A percentile compares a stretch with the other conserved stretches of the same genome.
Evolutionary conservation across 2,113 vertebrate species (phyloP).

Genomic region (Cervus canadensis): DNA sequence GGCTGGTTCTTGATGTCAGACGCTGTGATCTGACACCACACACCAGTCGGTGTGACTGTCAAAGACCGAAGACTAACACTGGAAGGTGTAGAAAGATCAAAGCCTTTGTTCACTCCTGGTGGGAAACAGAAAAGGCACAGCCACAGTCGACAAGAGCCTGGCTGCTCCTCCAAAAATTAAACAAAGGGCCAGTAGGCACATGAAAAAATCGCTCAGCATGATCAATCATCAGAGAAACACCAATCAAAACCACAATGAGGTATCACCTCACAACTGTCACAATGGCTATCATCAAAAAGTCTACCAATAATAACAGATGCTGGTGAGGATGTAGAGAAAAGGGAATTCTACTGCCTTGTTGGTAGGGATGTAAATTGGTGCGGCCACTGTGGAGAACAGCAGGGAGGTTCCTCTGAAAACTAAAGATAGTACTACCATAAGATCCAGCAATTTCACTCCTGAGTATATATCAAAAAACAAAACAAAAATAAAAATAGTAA

Average conservation of each 20-base stretch:
- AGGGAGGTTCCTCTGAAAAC: not conserved
- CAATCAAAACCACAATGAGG: not conserved
- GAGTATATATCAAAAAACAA: not conserved
- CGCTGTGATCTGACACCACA: not conserved
- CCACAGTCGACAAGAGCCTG: too few relatives aligned
- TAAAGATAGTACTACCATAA: not conserved
- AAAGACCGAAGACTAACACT: not conserved
- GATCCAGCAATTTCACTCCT: not conserved
- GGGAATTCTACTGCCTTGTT: not conserved
- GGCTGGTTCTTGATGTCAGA: not conserved
- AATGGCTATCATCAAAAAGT: not conserved
- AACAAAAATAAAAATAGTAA: not conserved
- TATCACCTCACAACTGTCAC: not conserved
- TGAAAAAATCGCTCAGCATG: not conserved
- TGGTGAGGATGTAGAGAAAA: not conserved
- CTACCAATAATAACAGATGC: not conserved
- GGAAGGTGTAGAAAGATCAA: not conserved
- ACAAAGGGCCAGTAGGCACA: not conserved
- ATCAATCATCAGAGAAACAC: not conserved
- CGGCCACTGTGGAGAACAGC: not conserved
- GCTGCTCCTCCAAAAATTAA: not conserved
- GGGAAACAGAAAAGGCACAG: not conserved
- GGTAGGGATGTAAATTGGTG: not conserved
- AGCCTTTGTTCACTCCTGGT: not conserved
- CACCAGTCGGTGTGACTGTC: not conserved